These are phyloP conservation scores for Xestobium rufovillosum DNA, from an alignment of 2,888 invertebrate species.

Conservation along the genomic window DNA sequence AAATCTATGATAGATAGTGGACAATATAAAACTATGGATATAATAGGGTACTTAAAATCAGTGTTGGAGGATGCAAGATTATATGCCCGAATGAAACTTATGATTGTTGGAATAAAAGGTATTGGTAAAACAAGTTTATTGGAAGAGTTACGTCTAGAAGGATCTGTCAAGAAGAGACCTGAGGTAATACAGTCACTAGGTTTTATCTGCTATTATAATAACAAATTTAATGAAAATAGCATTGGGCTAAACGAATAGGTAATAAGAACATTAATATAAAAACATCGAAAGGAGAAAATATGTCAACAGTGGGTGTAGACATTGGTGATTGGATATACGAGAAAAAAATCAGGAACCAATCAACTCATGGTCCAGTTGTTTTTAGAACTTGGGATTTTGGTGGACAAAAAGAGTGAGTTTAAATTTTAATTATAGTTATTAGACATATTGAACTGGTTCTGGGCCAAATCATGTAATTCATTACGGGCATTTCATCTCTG, in stretches of 20 bases:
- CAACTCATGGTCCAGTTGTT: slow-evolving; percentile 73
- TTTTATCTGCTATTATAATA: slow-evolving; percentile 9
- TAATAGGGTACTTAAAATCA: slow-evolving; percentile 86
- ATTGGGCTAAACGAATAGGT: slow-evolving; percentile 94
- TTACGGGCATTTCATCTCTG: too few species aligned
- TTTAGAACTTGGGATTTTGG: slow-evolving; percentile 99
- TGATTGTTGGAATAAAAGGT: slow-evolving; percentile 89
- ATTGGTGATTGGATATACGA: slow-evolving; percentile 94
- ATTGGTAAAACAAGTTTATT: slow-evolving; percentile 85
- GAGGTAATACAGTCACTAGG: slow-evolving; percentile 45
- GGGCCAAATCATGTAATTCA: too few species aligned
- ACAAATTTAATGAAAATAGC: slow-evolving; percentile 46
- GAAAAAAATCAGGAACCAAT: slow-evolving; percentile 67
- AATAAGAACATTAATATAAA: slow-evolving; percentile 74
- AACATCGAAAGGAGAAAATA: slow-evolving; percentile 68
- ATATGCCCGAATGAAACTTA: slow-evolving; percentile 91
- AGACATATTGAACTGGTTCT: too few species aligned
- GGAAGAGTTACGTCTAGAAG: slow-evolving; percentile 81
- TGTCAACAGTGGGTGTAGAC: slow-evolving; percentile 97
- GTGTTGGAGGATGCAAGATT: slow-evolving; percentile 84
- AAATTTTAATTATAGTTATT: slow-evolving; percentile 8
- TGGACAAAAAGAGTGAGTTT: slow-evolving; percentile 80
- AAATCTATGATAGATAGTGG: slow-evolving; percentile 87
- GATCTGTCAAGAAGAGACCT: slow-evolving; percentile 64
- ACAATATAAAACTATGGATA: slow-evolving; percentile 91